Base-by-base conservation (phyloP, 2,888 invertebrate species). In the Nebria salina region DNA sequence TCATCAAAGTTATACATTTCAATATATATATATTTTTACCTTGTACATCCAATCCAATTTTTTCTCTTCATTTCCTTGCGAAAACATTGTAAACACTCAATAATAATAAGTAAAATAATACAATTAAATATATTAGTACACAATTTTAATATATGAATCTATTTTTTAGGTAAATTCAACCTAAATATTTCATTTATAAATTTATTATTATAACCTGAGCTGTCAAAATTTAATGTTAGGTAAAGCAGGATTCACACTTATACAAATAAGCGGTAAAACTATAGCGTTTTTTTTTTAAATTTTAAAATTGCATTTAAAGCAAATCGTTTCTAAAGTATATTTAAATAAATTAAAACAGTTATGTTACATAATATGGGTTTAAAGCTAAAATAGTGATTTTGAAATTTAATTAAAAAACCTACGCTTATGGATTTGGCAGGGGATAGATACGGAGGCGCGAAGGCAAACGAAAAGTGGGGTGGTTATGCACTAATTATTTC, bases 11-110 rank as follows among this genome's bases (percentile, higher is more conserved):
- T 7, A 54, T 13, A 2, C 2, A 54, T 54, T 54, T 54, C 2
- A 20, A 20, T 54, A 7, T 80, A 65, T 72, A 66, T 72, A 54
- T 73, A 64, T 75, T 11, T 88, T 81, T 88, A 92, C 93, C 91
- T 96, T 95, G 87, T 97, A 96, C 96, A 96, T 96, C 96, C 96
- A 97, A 87, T 96, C 94, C 76, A 97, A 88, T 83, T 95, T 94
- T 81, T 92, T 91, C 78, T 93, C 92, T 81, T 88, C 86, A 11
- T 88, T 88, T 72, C 90, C 86, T 83, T 86, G 85, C 65, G 85
- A 83, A 83, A 85, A 86, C 86, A 86, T 86, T 70, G 81, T 84
- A 82, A 15, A 54, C 4, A 54, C 54, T 54, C 13, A 54, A 54
- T 54, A 54, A 54, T 11, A 54, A 54, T 13, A 2, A 54, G 13